phyloP scores from a whole-genome alignment of 2,113 vertebrate genomes.

The Spea bombifrons region DNA sequence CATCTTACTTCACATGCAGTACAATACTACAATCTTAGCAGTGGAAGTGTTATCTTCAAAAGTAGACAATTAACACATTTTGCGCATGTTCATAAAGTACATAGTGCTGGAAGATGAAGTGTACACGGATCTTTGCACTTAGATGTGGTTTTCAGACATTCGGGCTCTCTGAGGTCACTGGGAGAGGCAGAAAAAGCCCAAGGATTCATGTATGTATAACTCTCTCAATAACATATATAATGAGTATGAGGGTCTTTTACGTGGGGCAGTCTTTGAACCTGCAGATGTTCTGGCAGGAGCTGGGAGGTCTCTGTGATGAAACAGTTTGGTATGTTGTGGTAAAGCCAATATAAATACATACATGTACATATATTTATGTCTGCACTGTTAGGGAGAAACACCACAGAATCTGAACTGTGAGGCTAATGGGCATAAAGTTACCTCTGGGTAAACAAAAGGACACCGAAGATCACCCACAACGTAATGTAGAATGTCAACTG shows the following conservation, averaged over 20 bases:
- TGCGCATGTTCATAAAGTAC: neutral
- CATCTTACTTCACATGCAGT: too few relatives aligned
- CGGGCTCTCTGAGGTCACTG: conserved; percentile 30
- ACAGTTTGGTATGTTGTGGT: conserved; percentile 37
- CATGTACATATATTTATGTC: conserved; percentile 32
- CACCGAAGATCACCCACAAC: neutral
- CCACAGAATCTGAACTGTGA: neutral
- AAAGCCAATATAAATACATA: conserved; percentile 48
- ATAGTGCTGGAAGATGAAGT: neutral
- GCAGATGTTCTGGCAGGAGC: conserved; percentile 43
- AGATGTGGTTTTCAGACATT: conserved; percentile 34
- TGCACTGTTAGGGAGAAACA: conserved; percentile 7
- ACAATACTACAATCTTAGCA: too few relatives aligned
- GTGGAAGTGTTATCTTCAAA: too few relatives aligned
- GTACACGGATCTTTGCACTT: neutral
- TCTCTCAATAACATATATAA: neutral
- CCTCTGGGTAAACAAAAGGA: neutral
- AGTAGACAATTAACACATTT: too few relatives aligned
- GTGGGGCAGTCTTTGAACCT: conserved; percentile 38
- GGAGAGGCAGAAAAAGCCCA: conserved; percentile 9
- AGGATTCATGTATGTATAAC: conserved; percentile 11
- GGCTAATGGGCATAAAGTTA: neutral
- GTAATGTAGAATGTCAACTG: too few relatives aligned
- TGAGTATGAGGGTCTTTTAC: conserved; percentile 37
- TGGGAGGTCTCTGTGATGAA: conserved; percentile 44